Evolutionary conservation across 2,888 invertebrate species (phyloP).

Genomic region (Oxyscelio sp.): DNA sequence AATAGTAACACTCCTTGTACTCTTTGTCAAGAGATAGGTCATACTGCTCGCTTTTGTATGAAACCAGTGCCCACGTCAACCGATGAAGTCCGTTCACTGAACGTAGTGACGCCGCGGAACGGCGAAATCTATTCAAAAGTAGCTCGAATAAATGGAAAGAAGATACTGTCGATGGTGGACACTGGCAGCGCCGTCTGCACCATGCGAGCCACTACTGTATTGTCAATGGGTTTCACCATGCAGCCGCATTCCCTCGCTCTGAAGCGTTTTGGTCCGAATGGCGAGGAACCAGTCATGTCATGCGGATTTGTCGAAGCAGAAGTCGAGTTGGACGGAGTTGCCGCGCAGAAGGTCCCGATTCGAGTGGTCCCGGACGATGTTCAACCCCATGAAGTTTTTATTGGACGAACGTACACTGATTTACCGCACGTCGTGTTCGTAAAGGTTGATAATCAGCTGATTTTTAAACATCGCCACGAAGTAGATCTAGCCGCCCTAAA

Average conservation of each 20-base stretch:
- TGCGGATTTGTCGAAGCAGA: slow-evolving; percentile 41
- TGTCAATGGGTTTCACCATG: slow-evolving; percentile 18
- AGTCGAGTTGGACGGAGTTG: slow-evolving; percentile 64
- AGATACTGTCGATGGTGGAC: slow-evolving; percentile 55
- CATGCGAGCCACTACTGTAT: slow-evolving; percentile 51
- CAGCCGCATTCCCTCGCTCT: slow-evolving; percentile 6
- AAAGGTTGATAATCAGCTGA: slow-evolving; percentile 3
- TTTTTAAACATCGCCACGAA: background rate
- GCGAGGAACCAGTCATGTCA: slow-evolving; percentile 30
- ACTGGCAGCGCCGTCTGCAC: slow-evolving; percentile 67
- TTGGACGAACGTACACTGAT: slow-evolving; percentile 75
- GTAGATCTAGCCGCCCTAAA: background rate
- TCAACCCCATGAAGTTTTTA: slow-evolving; percentile 71
- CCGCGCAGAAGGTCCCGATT: slow-evolving; percentile 53
- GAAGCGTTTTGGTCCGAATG: slow-evolving; percentile 48
- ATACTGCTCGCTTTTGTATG: background rate
- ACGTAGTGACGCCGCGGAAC: background rate
- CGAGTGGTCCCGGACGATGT: slow-evolving; percentile 76
- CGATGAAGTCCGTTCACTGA: slow-evolving; percentile 36
- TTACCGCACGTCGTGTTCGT: slow-evolving; percentile 58
- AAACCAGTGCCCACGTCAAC: background rate
- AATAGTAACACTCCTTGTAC: background rate
- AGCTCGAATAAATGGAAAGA: slow-evolving; percentile 11
- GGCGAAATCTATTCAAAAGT: slow-evolving; percentile 49
- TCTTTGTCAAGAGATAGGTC: slow-evolving; percentile 9